Base-by-base conservation (phyloP, 2,797 vertebrate species). In the Tenualosa ilisha region DNA sequence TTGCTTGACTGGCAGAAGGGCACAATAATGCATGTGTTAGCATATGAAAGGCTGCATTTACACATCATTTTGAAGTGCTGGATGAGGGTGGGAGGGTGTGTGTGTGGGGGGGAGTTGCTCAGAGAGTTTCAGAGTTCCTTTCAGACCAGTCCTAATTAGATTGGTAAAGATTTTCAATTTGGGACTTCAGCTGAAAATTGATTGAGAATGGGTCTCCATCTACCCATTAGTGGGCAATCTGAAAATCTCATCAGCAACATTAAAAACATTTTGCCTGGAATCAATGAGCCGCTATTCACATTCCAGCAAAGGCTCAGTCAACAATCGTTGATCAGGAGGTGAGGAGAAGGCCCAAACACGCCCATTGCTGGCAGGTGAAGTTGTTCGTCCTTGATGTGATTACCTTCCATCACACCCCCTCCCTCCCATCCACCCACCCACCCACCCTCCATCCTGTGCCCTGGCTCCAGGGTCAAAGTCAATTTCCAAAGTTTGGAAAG, bases 161-260 rank as follows among this genome's bases (percentile, higher is more conserved):
- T 87, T 90, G 84, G 88, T 95, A 96, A 95, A 93, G 95, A 96
- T 96, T 96, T 96, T 96, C 95, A 94, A 96, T 96, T 95, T 96
- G 91, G 90, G 89, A 90, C 93, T 93, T 91, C 92, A 94, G 94
- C 94, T 93, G 91, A 94, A 92, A 95, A 95, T 94, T 95, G 94
- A 96, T 96, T 95, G 95, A 91, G 91, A 93, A 92, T 15, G 84
- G 90, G 92, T 90, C 92, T 93, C 94, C 91, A 94, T 93, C 94
- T 95, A 92, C 92, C 94, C 93, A 95, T 96, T 95, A 95, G 92
- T 90, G 89, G 84, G 90, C 93, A 94, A 95, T 96, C 94, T 94
- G 90, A 93, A 95, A 95, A 96, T 95, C 95, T 95, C 95, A 96
- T 96, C 94, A 95, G 93, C 94, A 95, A 95, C 94, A 95, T 96